Percentiles rank a stretch among this genome's conserved stretches.
Conservation (phyloP, 2,888 invertebrate genomes). For the Phortica magna region DNA sequence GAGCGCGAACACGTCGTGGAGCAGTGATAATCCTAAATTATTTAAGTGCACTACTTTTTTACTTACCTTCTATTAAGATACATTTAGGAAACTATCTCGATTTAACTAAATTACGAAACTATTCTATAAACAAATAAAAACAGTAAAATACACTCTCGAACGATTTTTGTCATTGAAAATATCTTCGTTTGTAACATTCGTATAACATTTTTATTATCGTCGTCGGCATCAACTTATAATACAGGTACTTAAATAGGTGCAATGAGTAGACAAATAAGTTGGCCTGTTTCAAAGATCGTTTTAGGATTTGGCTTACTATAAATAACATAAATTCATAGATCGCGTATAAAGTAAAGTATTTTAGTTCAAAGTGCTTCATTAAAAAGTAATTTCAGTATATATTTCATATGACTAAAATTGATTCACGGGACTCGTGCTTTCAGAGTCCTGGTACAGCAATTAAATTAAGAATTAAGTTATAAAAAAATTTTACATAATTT, state of each 20-base stretch:
- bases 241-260: constrained; percentile 11
- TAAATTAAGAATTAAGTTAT: constrained; percentile 67
- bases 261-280: constrained; percentile 1
- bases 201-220: constrained; percentile 21
- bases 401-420: constrained; percentile 73
- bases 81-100: background rate
- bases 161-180: too few relatives aligned
- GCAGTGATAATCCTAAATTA: constrained; percentile 21
- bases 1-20: constrained; percentile 34
- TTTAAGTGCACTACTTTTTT: constrained; percentile 27
- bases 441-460: constrained; percentile 59
- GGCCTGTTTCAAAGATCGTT: constrained; percentile 15
- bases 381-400: constrained; percentile 58
- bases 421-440: constrained; percentile 53
- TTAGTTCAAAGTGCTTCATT: background rate
- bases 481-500: constrained; percentile 69
- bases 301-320: constrained; percentile 25
- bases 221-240: constrained; percentile 22
- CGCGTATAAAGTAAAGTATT: constrained; percentile 1
- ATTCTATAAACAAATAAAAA: constrained; percentile 1
- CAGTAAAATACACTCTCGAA: background rate
- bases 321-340: constrained; percentile 16
- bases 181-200: background rate
- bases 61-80: constrained; percentile 12
- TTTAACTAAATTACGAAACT: background rate